Percentiles rank a stretch among this genome's conserved stretches.
phyloP scores from a whole-genome alignment of 1,140 invertebrate genomes.

The Diploscapter pachys region DNA sequence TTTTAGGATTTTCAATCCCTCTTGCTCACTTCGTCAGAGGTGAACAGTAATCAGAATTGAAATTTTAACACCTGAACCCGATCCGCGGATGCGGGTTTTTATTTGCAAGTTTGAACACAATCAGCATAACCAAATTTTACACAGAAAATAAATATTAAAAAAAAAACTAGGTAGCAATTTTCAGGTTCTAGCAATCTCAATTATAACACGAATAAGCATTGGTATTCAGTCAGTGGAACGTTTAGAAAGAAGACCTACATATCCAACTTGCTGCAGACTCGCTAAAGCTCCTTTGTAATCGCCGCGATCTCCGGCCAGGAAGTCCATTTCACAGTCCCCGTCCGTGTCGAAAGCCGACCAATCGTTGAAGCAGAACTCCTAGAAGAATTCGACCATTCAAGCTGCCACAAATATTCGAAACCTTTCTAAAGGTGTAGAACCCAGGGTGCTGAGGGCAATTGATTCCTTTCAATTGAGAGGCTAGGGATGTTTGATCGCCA shows the following conservation, averaged over 20 bases:
- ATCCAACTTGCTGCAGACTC: constrained; percentile 56
- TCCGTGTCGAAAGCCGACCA: constrained; percentile 54
- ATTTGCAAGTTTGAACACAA: no score
- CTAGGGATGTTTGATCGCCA: constrained; percentile 12
- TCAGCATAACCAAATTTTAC: no score
- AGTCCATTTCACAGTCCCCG: constrained; percentile 57
- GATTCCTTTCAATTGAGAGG: constrained; percentile 42
- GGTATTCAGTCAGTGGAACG: no score
- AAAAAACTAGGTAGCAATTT: no score
- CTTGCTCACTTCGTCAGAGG: no score
- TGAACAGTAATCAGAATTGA: no score
- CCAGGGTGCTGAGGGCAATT: constrained; percentile 53
- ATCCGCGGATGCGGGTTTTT: no score
- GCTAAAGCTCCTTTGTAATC: constrained; percentile 53
- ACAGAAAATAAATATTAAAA: no score
- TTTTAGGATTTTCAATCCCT: no score
- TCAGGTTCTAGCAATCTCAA: no score
- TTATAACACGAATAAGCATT: no score
- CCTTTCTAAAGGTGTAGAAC: constrained; percentile 56
- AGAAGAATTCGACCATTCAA: background rate
- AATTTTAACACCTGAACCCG: no score
- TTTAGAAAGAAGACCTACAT: constrained; percentile 40
- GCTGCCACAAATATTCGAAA: background rate
- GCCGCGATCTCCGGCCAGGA: constrained; percentile 47
- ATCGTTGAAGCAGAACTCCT: constrained; percentile 59